Evolutionary conservation across 2,113 vertebrate species (phyloP).

Genomic region (Lipotes vexillifer): DNA sequence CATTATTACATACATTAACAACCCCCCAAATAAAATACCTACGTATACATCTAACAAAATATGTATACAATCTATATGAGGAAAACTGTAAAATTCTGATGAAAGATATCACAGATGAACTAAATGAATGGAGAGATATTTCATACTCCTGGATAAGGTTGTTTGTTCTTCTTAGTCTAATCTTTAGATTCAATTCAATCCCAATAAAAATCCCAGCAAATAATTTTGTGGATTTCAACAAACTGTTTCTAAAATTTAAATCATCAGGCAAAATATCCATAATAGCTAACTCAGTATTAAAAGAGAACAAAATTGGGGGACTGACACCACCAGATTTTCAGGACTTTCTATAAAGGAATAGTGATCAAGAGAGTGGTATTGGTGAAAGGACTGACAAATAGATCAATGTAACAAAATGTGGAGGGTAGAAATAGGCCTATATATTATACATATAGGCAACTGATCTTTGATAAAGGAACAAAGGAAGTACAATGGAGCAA

Average conservation of each 20-base stretch:
- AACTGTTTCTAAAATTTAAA: background rate
- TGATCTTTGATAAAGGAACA: background rate
- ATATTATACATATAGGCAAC: background rate
- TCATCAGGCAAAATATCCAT: background rate
- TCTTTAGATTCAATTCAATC: background rate
- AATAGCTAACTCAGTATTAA: background rate
- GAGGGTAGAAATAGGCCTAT: background rate
- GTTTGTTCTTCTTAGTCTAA: background rate
- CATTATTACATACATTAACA: background rate
- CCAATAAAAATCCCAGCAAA: background rate
- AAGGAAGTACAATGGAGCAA: background rate
- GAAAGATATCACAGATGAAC: background rate
- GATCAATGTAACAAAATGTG: background rate
- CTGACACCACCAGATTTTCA: background rate
- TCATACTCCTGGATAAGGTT: background rate
- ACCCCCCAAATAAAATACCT: background rate
- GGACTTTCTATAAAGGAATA: background rate
- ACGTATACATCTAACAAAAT: background rate
- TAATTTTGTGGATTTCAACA: background rate
- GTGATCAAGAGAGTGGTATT: background rate
- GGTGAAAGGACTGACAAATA: background rate
- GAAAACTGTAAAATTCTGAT: background rate
- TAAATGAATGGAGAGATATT: background rate
- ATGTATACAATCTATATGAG: background rate
- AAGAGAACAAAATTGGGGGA: background rate